Percentiles rank a stretch among this genome's conserved stretches.
phyloP scores from a whole-genome alignment of 2,888 invertebrate genomes.

The Amorpha juglandis region DNA sequence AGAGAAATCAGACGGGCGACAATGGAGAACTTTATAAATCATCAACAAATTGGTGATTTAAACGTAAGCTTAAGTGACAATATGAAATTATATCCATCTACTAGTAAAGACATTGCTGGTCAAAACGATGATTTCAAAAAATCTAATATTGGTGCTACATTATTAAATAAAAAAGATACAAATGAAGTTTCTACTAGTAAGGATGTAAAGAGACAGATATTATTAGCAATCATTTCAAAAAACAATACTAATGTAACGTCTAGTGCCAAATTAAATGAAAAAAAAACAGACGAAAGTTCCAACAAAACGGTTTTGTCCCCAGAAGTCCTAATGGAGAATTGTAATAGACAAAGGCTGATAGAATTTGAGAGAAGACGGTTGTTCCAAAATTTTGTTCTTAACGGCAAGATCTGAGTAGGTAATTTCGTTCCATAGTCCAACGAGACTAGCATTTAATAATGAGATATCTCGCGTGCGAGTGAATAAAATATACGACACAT shows the following conservation, averaged over 20 bases:
- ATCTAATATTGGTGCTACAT: neutral
- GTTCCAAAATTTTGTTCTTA: conserved; percentile 14
- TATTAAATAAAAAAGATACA: too few species aligned
- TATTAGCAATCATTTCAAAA: neutral
- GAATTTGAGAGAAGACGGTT: conserved; percentile 12
- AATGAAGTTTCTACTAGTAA: neutral
- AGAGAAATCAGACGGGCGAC: neutral
- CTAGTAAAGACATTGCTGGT: neutral
- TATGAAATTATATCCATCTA: neutral
- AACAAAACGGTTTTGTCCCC: conserved; percentile 30
- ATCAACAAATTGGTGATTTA: neutral
- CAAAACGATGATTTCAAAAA: neutral
- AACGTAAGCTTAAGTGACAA: neutral
- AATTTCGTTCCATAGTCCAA: too few species aligned
- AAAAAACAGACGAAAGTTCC: neutral
- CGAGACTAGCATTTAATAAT: too few species aligned
- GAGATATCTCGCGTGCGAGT: too few species aligned
- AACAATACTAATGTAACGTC: neutral
- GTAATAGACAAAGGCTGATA: conserved; percentile 46
- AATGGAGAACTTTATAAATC: neutral
- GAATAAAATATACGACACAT: too few species aligned
- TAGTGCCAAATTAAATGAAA: neutral
- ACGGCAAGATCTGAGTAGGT: neutral
- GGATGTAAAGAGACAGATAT: neutral
- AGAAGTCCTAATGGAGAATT: conserved; percentile 45